These are phyloP conservation scores for Litoditis marina DNA, from an alignment of 2,888 invertebrate species.

Conservation along the genomic window DNA sequence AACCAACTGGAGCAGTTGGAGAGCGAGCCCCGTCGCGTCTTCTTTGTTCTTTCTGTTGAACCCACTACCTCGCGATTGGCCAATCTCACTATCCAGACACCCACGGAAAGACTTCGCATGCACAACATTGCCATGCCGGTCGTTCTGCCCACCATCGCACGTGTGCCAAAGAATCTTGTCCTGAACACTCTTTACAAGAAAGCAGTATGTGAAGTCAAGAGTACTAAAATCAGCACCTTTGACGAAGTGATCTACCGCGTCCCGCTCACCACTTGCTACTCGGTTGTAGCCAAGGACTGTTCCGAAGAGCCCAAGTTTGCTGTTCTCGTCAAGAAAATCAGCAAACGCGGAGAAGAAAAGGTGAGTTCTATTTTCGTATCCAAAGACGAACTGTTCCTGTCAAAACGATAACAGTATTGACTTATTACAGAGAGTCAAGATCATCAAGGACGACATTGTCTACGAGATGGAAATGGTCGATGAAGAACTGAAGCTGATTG, in stretches of 20 bases:
- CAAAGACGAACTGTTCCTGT: no score
- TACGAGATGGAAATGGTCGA: constrained; percentile 14
- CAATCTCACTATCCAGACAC: constrained; percentile 52
- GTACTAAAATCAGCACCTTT: constrained; percentile 53
- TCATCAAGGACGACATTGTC: constrained; percentile 19
- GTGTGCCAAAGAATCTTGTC: constrained; percentile 12
- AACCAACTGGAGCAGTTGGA: constrained; percentile 16
- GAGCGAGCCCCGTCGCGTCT: constrained; percentile 30
- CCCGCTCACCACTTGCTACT: constrained; percentile 61
- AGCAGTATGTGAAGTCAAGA: constrained; percentile 31
- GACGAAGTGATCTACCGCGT: constrained; percentile 54
- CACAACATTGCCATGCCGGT: constrained; percentile 33
- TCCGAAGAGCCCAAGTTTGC: constrained; percentile 60
- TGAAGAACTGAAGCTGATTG: constrained; percentile 6
- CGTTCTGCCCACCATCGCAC: constrained; percentile 12
- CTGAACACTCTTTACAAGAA: constrained; percentile 16
- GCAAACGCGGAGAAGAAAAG: constrained; percentile 40
- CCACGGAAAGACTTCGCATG: constrained; percentile 35
- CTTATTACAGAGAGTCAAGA: constrained; percentile 15
- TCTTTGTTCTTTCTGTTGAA: constrained; percentile 47
- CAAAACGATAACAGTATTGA: no score
- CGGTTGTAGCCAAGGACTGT: constrained; percentile 64
- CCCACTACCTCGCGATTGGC: constrained; percentile 45
- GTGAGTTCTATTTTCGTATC: no score
- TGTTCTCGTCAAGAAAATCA: constrained; percentile 60